A percentile compares a stretch with the other conserved stretches of the same genome.
Conservation (phyloP, 2,888 invertebrate genomes). For the Neoascia interrupta region DNA sequence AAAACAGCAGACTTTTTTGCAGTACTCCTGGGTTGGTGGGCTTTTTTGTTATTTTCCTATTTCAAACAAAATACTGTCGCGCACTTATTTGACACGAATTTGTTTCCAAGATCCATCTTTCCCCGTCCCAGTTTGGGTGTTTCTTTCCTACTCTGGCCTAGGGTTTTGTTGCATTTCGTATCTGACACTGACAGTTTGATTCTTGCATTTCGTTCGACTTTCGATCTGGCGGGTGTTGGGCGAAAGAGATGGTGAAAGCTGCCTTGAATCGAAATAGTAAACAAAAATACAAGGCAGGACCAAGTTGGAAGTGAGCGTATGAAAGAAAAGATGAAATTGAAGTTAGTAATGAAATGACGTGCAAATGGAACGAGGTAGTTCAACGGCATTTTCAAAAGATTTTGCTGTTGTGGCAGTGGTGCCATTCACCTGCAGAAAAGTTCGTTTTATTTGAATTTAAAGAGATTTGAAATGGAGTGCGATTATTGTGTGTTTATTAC, state of each 20-base stretch:
- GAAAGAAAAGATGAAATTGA: background rate
- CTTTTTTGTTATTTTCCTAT: constrained; percentile 60
- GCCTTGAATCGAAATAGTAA: constrained; percentile 32
- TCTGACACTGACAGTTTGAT: constrained; percentile 49
- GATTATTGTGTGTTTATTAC: no score
- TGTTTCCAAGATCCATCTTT: constrained; percentile 48
- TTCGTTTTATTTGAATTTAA: no score
- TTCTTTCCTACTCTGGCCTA: constrained; percentile 26
- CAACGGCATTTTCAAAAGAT: no score
- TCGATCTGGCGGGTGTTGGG: background rate
- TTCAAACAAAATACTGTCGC: constrained; percentile 60
- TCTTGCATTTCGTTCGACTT: constrained; percentile 4
- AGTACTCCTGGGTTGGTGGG: background rate
- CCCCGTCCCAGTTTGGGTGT: constrained; percentile 13
- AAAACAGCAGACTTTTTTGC: constrained; percentile 15
- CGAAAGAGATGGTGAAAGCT: constrained; percentile 20
- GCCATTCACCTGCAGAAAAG: no score
- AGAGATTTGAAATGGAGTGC: no score
- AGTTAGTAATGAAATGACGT: background rate
- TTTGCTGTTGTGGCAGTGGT: no score
- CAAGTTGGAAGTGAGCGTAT: background rate
- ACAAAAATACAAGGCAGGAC: constrained; percentile 17
- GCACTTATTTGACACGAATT: constrained; percentile 66
- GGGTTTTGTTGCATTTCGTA: constrained; percentile 5
- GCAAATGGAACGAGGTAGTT: background rate